Base-by-base conservation (phyloP, 2,113 vertebrate genomes). In the Macaca fascicularis region DNA sequence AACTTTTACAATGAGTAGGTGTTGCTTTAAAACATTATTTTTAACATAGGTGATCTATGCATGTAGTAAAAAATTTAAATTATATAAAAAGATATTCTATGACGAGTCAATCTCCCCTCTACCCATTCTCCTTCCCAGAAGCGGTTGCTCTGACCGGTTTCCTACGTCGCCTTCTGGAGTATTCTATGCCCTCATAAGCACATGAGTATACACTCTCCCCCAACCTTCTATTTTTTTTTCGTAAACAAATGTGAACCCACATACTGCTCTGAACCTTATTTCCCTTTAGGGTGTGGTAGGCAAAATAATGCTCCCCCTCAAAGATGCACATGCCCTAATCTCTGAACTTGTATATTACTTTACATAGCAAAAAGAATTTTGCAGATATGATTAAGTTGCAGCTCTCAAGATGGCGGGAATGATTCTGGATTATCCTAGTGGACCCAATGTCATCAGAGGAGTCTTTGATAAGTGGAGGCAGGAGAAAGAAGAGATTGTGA, bases 11-110 rank as follows among this genome's bases (percentile, higher is more conserved):
- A 45, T 91, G 92, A 91, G 70, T 85, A 10, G 57, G 69, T 90
- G 75, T 69, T 79, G 91, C 79, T 88, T 98, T 76, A 83, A 38
- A 93, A 92, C 52, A n/a, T 84, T 85, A 94, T 94, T 93, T 97
- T 95, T 94, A 97, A 93, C 11, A 7, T 25, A 59, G 74, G 38
- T 85, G 79, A 92, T 48, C 61, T 30, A 95, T 13, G 30, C 19
- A 67, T 43, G 67, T 23, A 85, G 89, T 43, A 74, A 95, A 79
- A 95, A 82, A 43, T 69, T 70, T 64, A 93, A 96, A 95, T 74
- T 80, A 75, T 17, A 64, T 35, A 79, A 67, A 92, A 87, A 90
- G n/a, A 86, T 83, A 50, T 5, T 43, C 40, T 61, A 45, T 20
- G 59, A 61, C 35, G 48, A 81, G 17, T 23, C 25, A 55, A 64